Conservation (phyloP, 2,888 invertebrate genomes). For the Dicycla oo region DNA sequence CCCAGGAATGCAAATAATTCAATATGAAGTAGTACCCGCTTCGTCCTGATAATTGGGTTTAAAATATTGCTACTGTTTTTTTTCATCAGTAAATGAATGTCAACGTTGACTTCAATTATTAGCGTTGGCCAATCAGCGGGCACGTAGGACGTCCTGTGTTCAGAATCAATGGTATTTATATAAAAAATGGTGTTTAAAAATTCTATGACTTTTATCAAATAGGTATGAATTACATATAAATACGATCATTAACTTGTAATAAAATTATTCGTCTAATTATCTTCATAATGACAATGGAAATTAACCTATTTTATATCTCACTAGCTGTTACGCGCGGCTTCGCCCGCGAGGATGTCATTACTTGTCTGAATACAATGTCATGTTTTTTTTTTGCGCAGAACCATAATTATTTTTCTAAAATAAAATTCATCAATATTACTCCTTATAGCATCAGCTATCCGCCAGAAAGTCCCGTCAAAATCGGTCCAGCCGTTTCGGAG, state of each 20-base stretch:
- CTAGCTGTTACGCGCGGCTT: no score
- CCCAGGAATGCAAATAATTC: constrained; percentile 50
- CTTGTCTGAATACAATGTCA: no score
- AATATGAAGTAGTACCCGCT: constrained; percentile 28
- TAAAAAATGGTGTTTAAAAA: constrained; percentile 3
- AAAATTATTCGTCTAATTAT: constrained; percentile 6
- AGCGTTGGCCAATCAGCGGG: constrained; percentile 58
- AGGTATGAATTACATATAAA: background rate
- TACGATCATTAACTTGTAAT: constrained; percentile 15
- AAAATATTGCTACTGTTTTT: constrained; percentile 49
- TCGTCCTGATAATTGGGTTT: constrained; percentile 49
- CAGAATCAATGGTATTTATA: constrained; percentile 29
- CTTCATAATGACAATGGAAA: constrained; percentile 16
- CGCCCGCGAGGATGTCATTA: no score
- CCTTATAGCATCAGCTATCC: no score
- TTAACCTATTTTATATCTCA: constrained; percentile 17
- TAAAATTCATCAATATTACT: no score
- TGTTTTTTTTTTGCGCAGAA: no score
- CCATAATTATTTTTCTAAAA: no score
- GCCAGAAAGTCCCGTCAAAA: no score
- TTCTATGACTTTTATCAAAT: background rate
- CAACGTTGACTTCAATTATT: constrained; percentile 71
- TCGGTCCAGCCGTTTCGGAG: no score
- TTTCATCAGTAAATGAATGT: constrained; percentile 53
- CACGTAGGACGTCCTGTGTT: constrained; percentile 31